Percentiles rank a stretch among this genome's conserved stretches.
Conservation (phyloP, 2,797 vertebrate genomes). For the Iguana delicatissima region DNA sequence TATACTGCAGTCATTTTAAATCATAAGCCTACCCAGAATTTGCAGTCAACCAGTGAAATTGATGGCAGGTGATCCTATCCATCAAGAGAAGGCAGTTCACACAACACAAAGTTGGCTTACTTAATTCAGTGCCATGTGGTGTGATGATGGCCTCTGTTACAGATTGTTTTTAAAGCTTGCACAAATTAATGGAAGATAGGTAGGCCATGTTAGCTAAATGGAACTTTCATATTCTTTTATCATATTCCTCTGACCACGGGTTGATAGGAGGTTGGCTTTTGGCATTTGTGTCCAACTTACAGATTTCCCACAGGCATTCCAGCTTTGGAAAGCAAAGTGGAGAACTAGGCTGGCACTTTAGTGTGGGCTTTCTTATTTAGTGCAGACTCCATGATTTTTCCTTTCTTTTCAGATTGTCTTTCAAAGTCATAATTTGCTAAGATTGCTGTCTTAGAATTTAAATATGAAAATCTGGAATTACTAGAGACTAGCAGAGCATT, state of each 20-base stretch:
- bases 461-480: background rate
- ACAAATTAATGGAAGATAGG: too few relatives aligned
- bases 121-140: background rate
- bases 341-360: too few relatives aligned
- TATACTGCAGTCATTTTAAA: too few relatives aligned
- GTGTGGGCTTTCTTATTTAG: background rate
- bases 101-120: background rate
- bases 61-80: too few relatives aligned
- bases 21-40: too few relatives aligned
- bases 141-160: background rate
- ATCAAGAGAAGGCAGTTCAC: background rate
- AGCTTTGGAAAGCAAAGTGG: background rate
- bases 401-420: background rate
- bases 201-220: background rate
- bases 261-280: background rate
- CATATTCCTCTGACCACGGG: background rate
- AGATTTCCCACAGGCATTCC: background rate
- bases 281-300: too few relatives aligned
- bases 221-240: background rate
- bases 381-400: background rate
- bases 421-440: background rate
- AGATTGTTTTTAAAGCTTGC: too few relatives aligned
- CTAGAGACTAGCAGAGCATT: too few relatives aligned
- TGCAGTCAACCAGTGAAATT: too few relatives aligned
- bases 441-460: background rate